Percentiles rank a stretch among this genome's conserved stretches.
phyloP scores from a whole-genome alignment of 2,797 vertebrate species.

The Pseudopleuronectes americanus region DNA sequence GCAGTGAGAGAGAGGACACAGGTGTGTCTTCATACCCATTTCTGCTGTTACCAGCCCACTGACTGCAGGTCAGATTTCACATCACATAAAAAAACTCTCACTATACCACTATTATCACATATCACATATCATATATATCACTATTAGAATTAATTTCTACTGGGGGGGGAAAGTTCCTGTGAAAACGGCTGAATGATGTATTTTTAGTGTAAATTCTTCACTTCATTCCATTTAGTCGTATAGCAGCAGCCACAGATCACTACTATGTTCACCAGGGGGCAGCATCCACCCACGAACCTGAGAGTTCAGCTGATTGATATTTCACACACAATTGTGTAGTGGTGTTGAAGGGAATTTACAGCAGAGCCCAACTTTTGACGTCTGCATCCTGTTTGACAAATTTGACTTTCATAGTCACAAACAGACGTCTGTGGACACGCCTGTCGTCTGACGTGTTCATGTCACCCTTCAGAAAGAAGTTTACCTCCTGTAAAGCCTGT shows the following conservation, averaged over 20 bases:
- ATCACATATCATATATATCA: too few species aligned
- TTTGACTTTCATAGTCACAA: neutral
- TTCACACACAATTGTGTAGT: constrained; percentile 1
- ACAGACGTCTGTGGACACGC: neutral
- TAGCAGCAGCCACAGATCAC: neutral
- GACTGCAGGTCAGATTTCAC: too few species aligned
- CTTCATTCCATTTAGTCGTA: too few species aligned
- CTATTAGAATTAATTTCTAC: too few species aligned
- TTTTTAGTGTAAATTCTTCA: too few species aligned
- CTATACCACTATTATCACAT: too few species aligned
- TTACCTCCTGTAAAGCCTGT: neutral
- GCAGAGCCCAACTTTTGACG: neutral
- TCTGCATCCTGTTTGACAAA: neutral
- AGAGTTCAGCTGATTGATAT: neutral
- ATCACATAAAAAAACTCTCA: too few species aligned
- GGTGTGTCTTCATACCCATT: neutral
- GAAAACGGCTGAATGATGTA: too few species aligned
- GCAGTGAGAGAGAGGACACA: neutral
- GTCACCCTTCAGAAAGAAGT: constrained; percentile 1
- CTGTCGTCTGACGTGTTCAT: constrained; percentile 4
- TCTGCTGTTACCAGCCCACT: too few species aligned
- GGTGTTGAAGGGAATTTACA: too few species aligned
- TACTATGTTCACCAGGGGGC: constrained; percentile 56
- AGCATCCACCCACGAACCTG: constrained; percentile 37
- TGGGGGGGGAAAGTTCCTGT: too few species aligned